These are phyloP conservation scores for Sakesphorus luctuosus DNA, from an alignment of 2,113 vertebrate species.

Conservation along the genomic window DNA sequence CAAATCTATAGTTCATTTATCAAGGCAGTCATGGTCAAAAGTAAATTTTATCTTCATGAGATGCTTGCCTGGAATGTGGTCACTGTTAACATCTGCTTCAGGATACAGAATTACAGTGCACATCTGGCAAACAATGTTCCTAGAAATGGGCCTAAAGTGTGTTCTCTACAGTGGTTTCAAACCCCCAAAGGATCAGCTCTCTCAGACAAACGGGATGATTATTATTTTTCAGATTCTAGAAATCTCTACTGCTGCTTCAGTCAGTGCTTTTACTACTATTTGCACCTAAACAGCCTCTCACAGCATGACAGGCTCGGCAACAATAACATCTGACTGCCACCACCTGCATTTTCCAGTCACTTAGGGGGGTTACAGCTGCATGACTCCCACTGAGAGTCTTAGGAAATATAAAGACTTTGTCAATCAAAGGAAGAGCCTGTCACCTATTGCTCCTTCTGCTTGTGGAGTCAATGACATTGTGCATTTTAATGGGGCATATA, in stretches of 20 bases:
- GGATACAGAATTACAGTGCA: not conserved
- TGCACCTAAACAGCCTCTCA: conserved; percentile 13
- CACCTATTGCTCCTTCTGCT: conserved; percentile 16
- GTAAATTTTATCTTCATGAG: not conserved
- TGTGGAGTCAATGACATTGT: conserved; percentile 16
- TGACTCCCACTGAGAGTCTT: not conserved
- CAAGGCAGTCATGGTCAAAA: not conserved
- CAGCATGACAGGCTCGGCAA: conserved; percentile 4
- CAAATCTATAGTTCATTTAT: not conserved
- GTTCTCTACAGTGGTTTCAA: not conserved
- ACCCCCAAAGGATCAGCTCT: not conserved
- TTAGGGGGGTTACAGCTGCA: not conserved
- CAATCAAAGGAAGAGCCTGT: conserved; percentile 10
- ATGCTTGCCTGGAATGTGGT: not conserved
- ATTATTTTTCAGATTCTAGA: conserved; percentile 8
- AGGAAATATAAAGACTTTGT: conserved; percentile 11
- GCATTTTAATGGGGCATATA: not conserved
- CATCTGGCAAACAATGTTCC: not conserved
- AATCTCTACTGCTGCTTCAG: not conserved
- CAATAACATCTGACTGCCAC: conserved; percentile 14
- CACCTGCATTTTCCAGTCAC: conserved; percentile 5
- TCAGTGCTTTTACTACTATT: conserved; percentile 31
- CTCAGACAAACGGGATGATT: not conserved
- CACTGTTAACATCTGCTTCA: not conserved
- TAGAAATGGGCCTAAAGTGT: not conserved